Percentiles rank a stretch among this genome's conserved stretches.
phyloP scores from a whole-genome alignment of 2,888 invertebrate genomes.

The Spilosoma lubricipeda region DNA sequence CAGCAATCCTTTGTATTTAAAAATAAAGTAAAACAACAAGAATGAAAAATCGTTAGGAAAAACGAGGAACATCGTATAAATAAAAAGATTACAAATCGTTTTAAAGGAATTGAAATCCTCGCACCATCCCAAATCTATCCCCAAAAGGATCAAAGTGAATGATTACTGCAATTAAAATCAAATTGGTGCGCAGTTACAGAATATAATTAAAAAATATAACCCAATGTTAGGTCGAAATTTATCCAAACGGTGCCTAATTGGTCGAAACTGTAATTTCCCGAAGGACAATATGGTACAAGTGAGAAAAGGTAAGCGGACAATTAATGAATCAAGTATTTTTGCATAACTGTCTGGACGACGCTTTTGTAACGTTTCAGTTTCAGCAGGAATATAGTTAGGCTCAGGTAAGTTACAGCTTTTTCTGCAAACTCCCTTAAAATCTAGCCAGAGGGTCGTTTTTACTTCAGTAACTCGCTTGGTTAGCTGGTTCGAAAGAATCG shows the following conservation, averaged over 20 bases:
- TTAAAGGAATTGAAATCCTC: constrained; percentile 10
- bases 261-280: constrained; percentile 82
- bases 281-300: constrained; percentile 60
- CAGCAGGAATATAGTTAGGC: too few relatives aligned
- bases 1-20: neutral
- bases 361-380: too few relatives aligned
- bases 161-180: constrained; percentile 65
- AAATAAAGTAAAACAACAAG: neutral
- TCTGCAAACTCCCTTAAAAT: too few relatives aligned
- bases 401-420: too few relatives aligned
- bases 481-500: too few relatives aligned
- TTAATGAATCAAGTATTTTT: neutral
- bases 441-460: too few relatives aligned
- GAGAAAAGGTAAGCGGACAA: constrained; percentile 16
- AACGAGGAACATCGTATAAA: neutral
- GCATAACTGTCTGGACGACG: neutral
- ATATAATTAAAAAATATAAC: constrained; percentile 77
- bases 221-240: constrained; percentile 73
- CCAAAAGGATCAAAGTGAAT: constrained; percentile 54
- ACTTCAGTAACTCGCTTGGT: too few relatives aligned
- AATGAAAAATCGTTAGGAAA: neutral
- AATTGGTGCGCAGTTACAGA: constrained; percentile 61
- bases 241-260: constrained; percentile 76
- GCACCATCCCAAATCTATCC: constrained; percentile 26
- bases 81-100: neutral